Percentiles rank a stretch among this genome's conserved stretches.
phyloP scores from a whole-genome alignment of 2,888 invertebrate genomes.

The Drosophila lutescens region DNA sequence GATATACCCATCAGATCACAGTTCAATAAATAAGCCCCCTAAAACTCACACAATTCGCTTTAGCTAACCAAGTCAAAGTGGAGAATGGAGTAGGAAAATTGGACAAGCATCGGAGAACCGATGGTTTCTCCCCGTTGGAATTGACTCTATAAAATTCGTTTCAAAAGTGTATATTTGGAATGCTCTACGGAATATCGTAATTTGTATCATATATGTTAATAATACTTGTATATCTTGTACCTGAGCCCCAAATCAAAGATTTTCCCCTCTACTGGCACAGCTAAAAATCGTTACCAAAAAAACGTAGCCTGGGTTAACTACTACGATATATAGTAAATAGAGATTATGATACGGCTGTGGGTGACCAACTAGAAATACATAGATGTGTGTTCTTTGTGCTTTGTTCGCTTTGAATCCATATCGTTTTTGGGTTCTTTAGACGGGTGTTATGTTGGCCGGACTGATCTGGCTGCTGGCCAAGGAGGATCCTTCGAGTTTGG shows the following conservation, averaged over 20 bases:
- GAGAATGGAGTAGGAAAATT: background rate
- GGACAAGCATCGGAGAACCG: conserved; percentile 26
- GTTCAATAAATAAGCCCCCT: conserved; percentile 45
- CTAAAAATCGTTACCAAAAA: conserved; percentile 56
- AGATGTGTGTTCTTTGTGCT: conserved; percentile 25
- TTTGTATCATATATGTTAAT: conserved; percentile 33
- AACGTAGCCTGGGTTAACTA: conserved; percentile 37
- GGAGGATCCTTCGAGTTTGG: conserved; percentile 57
- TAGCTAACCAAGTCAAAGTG: conserved; percentile 39
- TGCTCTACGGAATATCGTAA: conserved; percentile 29
- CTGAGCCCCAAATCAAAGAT: conserved; percentile 57
- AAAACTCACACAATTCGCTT: conserved; percentile 12
- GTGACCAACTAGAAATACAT: conserved; percentile 28
- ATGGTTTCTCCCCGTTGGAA: conserved; percentile 21
- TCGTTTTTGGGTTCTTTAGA: conserved; percentile 47
- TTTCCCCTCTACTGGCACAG: conserved; percentile 46
- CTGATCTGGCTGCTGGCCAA: conserved; percentile 31
- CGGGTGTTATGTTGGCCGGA: conserved; percentile 76
- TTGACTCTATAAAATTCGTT: conserved; percentile 42
- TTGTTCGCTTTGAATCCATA: conserved; percentile 10
- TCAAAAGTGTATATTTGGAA: conserved; percentile 46
- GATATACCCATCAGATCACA: conserved; percentile 58
- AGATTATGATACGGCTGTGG: conserved; percentile 34
- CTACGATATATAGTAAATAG: conserved; percentile 55
- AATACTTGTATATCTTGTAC: conserved; percentile 67